Evolutionary conservation across 2,888 invertebrate species (phyloP).

Genomic region (Synanthedon formicaeformis): DNA sequence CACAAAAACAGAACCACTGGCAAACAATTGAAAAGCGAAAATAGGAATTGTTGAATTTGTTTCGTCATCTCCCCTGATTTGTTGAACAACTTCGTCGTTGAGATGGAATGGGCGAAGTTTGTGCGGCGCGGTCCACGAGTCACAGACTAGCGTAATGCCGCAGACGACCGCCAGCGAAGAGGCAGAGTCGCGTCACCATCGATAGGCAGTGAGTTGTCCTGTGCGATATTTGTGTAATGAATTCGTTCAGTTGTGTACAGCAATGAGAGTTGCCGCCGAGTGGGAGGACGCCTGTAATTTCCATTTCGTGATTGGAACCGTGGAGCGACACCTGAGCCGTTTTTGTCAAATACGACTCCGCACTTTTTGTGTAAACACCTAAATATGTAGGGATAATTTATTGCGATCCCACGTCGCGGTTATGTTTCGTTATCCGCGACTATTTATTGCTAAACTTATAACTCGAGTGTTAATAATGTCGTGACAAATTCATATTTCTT

Average conservation of each 20-base stretch:
- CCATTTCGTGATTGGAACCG: slow-evolving; percentile 38
- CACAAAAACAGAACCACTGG: slow-evolving; percentile 21
- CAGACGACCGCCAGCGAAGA: not conserved
- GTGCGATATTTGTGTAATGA: slow-evolving; percentile 13
- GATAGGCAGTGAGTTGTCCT: slow-evolving; percentile 1
- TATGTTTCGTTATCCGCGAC: slow-evolving; percentile 7
- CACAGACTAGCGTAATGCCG: not conserved
- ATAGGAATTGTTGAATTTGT: slow-evolving; percentile 31
- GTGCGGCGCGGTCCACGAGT: not conserved
- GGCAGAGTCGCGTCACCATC: slow-evolving; percentile 1
- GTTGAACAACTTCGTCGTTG: slow-evolving; percentile 22
- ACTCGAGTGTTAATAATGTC: too few species aligned
- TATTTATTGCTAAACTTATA: not conserved
- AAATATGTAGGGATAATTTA: slow-evolving; percentile 31
- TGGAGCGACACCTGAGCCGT: slow-evolving; percentile 29
- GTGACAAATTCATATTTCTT: too few species aligned
- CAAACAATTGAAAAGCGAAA: slow-evolving; percentile 32
- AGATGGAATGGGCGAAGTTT: slow-evolving; percentile 17
- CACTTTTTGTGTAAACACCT: slow-evolving; percentile 30
- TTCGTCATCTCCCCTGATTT: slow-evolving; percentile 29
- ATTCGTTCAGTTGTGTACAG: slow-evolving; percentile 21
- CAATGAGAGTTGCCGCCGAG: slow-evolving; percentile 20
- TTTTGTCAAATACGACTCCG: slow-evolving; percentile 23
- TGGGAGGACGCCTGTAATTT: slow-evolving; percentile 29
- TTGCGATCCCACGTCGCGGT: slow-evolving; percentile 12